Evolutionary conservation across 2,113 vertebrate genomes (phyloP).

Genomic region (Struthio camelus): DNA sequence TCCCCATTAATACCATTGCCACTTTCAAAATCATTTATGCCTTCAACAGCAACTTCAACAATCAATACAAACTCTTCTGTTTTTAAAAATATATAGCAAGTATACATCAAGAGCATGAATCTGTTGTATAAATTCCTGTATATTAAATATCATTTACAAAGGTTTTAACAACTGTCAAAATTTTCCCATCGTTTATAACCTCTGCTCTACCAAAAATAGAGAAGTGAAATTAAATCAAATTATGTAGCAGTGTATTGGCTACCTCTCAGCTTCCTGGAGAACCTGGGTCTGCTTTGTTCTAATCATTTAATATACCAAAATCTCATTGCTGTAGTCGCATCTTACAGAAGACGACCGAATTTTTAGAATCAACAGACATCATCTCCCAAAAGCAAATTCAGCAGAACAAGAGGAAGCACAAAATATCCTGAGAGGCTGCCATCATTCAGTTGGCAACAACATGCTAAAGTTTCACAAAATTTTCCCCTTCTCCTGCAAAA

Average conservation of each 20-base stretch:
- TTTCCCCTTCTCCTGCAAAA: neutral
- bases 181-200: neutral
- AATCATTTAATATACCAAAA: neutral
- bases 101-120: neutral
- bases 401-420: neutral
- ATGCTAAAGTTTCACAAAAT: neutral
- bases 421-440: neutral
- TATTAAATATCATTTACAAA: neutral
- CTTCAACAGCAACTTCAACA: neutral
- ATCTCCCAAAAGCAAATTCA: neutral
- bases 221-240: neutral
- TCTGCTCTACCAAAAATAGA: neutral
- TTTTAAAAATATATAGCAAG: neutral
- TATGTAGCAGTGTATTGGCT: neutral
- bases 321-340: neutral
- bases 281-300: neutral
- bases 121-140: neutral
- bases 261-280: neutral
- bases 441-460: neutral
- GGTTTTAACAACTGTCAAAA: neutral
- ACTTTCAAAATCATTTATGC: neutral
- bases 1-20: neutral
- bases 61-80: neutral
- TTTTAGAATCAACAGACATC: neutral
- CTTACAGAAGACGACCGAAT: neutral